These are phyloP conservation scores for Amiota minor DNA, from an alignment of 2,888 invertebrate species.

Conservation along the genomic window DNA sequence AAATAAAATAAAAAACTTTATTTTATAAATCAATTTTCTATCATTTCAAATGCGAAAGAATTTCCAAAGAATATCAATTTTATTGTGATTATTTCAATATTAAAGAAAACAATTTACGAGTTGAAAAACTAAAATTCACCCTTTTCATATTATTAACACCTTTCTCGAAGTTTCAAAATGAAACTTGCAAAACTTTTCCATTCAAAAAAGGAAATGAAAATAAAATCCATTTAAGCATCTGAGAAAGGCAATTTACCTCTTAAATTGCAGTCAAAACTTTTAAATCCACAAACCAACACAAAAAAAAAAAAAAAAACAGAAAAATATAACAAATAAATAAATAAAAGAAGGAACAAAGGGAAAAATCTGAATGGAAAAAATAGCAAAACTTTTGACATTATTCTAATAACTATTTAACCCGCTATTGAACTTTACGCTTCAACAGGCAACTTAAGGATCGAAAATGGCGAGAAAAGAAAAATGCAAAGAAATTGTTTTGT, in stretches of 20 bases:
- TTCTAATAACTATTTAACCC: conserved; percentile 68
- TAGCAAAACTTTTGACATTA: conserved; percentile 54
- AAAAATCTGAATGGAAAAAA: conserved; percentile 30
- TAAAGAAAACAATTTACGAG: too few relatives aligned
- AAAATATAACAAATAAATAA: conserved; percentile 6
- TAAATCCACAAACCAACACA: not conserved
- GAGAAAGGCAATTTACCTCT: not conserved
- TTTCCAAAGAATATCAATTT: too few relatives aligned
- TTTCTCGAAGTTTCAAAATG: too few relatives aligned
- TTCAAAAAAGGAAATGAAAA: conserved; percentile 33
- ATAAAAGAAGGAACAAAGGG: not conserved
- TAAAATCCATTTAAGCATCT: conserved; percentile 1
- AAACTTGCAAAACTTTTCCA: too few relatives aligned
- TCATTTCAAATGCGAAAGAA: too few relatives aligned
- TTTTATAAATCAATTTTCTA: too few relatives aligned
- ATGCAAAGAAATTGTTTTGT: conserved; percentile 35
- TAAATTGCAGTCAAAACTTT: conserved; percentile 8
- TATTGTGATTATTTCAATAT: too few relatives aligned
- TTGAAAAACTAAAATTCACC: too few relatives aligned
- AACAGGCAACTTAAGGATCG: conserved; percentile 53
- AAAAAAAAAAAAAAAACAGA: conserved; percentile 34
- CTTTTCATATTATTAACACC: too few relatives aligned
- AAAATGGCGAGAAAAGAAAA: conserved; percentile 43
- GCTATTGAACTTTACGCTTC: conserved; percentile 68
- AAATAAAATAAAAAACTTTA: too few relatives aligned